Conservation (phyloP, 2,888 invertebrate species). For the Galerucella pusilla region DNA sequence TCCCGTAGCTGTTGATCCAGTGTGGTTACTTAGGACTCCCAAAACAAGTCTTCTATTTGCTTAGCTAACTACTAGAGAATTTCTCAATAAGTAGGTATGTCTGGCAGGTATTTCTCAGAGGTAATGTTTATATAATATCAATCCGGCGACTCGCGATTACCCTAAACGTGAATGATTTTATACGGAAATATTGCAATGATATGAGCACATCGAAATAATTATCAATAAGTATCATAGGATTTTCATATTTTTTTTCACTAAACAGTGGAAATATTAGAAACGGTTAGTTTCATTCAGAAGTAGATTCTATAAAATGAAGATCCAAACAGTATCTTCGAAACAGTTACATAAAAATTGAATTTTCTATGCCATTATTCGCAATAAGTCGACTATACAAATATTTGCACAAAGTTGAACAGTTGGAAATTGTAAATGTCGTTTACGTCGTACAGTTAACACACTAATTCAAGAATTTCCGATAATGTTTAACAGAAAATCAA, state of each 20-base stretch:
- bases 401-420: neutral
- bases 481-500: slow-evolving; percentile 19
- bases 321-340: too few relatives aligned
- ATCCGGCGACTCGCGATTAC: neutral
- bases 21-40: slow-evolving; percentile 32
- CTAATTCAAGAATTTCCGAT: slow-evolving; percentile 13
- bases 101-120: slow-evolving; percentile 5
- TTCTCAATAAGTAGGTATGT: slow-evolving; percentile 17
- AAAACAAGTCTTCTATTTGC: slow-evolving; percentile 24
- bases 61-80: slow-evolving; percentile 22
- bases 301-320: too few relatives aligned
- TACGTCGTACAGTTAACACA: neutral
- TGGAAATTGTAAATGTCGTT: neutral
- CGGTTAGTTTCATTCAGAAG: too few relatives aligned
- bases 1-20: slow-evolving; percentile 11
- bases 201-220: too few relatives aligned
- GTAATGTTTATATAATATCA: slow-evolving; percentile 5
- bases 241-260: too few relatives aligned
- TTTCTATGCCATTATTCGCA: neutral
- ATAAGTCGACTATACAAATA: neutral
- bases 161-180: neutral
- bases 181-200: neutral
- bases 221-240: too few relatives aligned
- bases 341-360: too few relatives aligned
- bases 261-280: too few relatives aligned